Conservation (phyloP, 2,888 invertebrate species). For the Aquatica leii region DNA sequence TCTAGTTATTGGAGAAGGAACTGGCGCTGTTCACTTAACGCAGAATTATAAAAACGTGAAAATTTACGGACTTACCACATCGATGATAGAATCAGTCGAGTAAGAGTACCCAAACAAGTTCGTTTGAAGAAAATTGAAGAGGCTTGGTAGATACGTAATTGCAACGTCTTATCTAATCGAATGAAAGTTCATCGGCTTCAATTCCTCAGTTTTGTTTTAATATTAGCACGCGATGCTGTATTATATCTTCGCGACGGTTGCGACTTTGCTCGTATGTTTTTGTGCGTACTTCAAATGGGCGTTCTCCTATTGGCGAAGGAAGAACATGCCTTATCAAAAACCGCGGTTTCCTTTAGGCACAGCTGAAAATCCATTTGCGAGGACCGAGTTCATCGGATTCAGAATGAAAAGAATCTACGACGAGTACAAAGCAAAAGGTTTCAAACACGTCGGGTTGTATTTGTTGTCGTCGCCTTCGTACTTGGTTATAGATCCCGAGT, state of each 20-base stretch:
- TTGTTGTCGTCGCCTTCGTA: conserved; percentile 53
- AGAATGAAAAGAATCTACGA: conserved; percentile 10
- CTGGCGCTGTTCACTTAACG: conserved; percentile 69
- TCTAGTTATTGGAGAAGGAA: conserved; percentile 62
- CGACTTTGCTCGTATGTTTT: no score
- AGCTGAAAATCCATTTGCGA: conserved; percentile 12
- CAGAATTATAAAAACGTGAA: conserved; percentile 74
- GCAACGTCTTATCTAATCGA: no score
- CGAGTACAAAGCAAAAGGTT: conserved; percentile 32
- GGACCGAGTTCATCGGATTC: not conserved
- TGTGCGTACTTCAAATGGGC: conserved; percentile 14
- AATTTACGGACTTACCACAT: conserved; percentile 68
- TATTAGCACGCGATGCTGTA: no score
- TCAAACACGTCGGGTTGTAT: conserved; percentile 49
- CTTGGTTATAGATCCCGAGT: conserved; percentile 31
- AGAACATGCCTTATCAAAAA: conserved; percentile 32
- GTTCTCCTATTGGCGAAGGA: conserved; percentile 22
- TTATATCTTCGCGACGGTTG: no score
- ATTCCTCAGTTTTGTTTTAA: no score
- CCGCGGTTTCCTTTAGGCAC: conserved; percentile 49
- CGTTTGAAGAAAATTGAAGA: not conserved
- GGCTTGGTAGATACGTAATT: no score
- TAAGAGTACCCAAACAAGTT: conserved; percentile 50
- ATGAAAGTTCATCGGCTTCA: no score
- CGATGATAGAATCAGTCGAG: conserved; percentile 66